Evolutionary conservation across 2,888 invertebrate species (phyloP), one percentile per base, ranked within the genome.

Genomic region (Dasypolia templi): DNA sequence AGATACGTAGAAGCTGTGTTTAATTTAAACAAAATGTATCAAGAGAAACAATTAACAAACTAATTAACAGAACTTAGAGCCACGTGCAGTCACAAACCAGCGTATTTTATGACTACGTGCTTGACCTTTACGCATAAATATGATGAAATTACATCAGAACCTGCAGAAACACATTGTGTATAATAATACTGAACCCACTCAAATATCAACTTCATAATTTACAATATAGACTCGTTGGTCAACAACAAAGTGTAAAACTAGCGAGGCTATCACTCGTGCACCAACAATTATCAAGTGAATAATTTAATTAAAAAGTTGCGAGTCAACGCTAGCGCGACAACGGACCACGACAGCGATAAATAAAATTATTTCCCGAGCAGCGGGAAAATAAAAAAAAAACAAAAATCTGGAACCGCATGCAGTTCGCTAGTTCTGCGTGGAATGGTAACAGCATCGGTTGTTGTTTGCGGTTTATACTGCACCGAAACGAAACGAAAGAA

Each of bases 221-320:
- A 77, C 85, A 77, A 75, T 71, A 72, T 75, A 74, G 77, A 62
- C 74, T 74, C 67, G 69, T 75, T 79, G 76, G 81, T 75, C 74
- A 82, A 85, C 84, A 82, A 83, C 73, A 66, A 77, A 84, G 68
- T 69, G 72, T 76, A 80, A 79, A 84, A 86, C 84, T 77, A 79
- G 77, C 80, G 74, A 69, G 73, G 71, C 79, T 89, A 87, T 87
- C 84, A 84, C 79, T 85, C 74, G 81, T 81, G 70, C 75, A 83
- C 83, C 88, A 88, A 91, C 92, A 93, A 93, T 93, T 92, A 92
- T 91, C 90, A 92, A 92, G 91, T 91, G 90, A 91, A 94, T 95
- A 94, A 95, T 93, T 94, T 92, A 92, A 95, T 94, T 94, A 93
- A 94, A 93, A 95, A 94, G 90, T 94, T 91, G 86, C 81, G 89